A percentile compares a stretch with the other conserved stretches of the same genome.
phyloP scores from a whole-genome alignment of 2,888 invertebrate genomes.

The Sarcophaga caerulescens region DNA sequence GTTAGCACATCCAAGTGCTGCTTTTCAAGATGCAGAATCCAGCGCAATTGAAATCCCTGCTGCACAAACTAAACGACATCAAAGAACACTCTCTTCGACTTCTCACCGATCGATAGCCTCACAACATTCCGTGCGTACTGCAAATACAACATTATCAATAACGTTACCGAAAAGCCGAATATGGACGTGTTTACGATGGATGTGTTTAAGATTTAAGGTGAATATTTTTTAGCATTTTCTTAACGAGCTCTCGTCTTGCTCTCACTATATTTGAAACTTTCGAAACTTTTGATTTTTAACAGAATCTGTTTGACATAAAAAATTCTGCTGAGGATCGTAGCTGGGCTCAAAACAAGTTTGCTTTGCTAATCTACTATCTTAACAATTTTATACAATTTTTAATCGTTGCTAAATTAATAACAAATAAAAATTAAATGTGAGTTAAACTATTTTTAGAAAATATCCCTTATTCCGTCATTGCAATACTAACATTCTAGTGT shows the following conservation, averaged over 20 bases:
- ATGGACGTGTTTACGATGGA: slow-evolving; percentile 75
- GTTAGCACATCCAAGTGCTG: slow-evolving; percentile 61
- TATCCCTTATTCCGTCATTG: too few relatives aligned
- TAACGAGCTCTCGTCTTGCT: not conserved
- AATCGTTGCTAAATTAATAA: too few relatives aligned
- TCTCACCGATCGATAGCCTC: slow-evolving; percentile 76
- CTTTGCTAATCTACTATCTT: too few relatives aligned
- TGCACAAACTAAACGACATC: slow-evolving; percentile 67
- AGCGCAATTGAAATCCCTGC: slow-evolving; percentile 60
- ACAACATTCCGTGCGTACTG: slow-evolving; percentile 68
- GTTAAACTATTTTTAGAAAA: too few relatives aligned
- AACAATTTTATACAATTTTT: too few relatives aligned
- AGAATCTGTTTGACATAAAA: too few relatives aligned
- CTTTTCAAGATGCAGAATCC: slow-evolving; percentile 56
- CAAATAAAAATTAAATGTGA: too few relatives aligned
- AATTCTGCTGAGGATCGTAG: too few relatives aligned
- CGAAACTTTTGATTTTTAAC: too few relatives aligned
- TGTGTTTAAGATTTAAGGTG: slow-evolving; percentile 75
- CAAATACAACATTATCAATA: slow-evolving; percentile 67
- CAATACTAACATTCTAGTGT: too few relatives aligned
- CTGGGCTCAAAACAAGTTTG: too few relatives aligned
- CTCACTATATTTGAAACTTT: too few relatives aligned
- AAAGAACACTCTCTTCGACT: slow-evolving; percentile 74
- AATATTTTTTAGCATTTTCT: slow-evolving; percentile 40
- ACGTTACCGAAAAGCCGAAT: slow-evolving; percentile 73